A percentile compares a stretch with the other conserved stretches of the same genome.
phyloP scores from a whole-genome alignment of 2,797 vertebrate genomes.

The Anabas testudineus region DNA sequence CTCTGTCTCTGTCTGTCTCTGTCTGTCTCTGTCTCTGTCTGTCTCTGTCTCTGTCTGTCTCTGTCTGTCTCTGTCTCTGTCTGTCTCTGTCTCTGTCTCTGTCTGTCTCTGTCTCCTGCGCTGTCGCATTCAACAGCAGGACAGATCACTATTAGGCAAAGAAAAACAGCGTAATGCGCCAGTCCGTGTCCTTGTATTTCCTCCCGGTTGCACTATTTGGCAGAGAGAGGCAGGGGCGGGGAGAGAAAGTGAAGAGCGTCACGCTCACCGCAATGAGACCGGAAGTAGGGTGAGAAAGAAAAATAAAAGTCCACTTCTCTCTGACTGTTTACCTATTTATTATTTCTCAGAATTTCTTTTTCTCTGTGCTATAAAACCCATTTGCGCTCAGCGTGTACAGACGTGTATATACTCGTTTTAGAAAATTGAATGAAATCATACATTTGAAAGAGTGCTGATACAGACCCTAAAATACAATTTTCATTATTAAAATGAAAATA shows the following conservation, averaged over 20 bases:
- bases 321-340: neutral
- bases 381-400: too few relatives aligned
- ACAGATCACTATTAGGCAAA: conserved; percentile 78
- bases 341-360: neutral
- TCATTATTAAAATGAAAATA: too few relatives aligned
- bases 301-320: conserved; percentile 49
- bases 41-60: neutral
- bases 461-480: too few relatives aligned
- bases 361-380: neutral
- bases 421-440: too few relatives aligned
- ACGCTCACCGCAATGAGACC: conserved; percentile 5
- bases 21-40: neutral
- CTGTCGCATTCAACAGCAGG: conserved; percentile 70
- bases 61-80: neutral
- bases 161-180: conserved; percentile 67
- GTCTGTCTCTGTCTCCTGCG: conserved; percentile 29
- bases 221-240: conserved; percentile 70
- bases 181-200: conserved; percentile 44
- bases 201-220: conserved; percentile 78
- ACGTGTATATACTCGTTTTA: too few relatives aligned
- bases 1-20: neutral
- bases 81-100: too few relatives aligned
- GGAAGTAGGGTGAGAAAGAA: conserved; percentile 23
- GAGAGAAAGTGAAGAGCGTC: conserved; percentile 38
- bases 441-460: too few relatives aligned